Conservation (phyloP, 2,888 invertebrate species). For the Stenodera caucasica region DNA sequence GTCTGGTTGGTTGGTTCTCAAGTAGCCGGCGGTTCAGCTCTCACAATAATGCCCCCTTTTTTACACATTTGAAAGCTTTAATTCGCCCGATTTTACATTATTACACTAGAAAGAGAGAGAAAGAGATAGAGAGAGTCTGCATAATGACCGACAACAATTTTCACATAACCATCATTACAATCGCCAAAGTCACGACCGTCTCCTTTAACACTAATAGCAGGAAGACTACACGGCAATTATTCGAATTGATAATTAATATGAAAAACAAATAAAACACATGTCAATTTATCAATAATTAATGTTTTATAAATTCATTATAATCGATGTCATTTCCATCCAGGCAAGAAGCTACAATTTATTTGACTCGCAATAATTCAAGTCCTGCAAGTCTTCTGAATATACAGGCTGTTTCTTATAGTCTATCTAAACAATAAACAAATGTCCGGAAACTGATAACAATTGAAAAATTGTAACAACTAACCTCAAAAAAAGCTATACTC, state of each 20-base stretch:
- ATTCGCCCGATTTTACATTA: background rate
- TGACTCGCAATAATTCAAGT: conserved; percentile 1
- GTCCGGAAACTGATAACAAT: no score
- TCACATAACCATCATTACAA: background rate
- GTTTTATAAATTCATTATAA: no score
- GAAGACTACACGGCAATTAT: background rate
- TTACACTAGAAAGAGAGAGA: background rate
- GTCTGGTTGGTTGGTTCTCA: background rate
- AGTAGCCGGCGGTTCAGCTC: background rate
- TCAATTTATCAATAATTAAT: background rate
- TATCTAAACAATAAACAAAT: no score
- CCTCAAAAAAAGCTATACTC: no score
- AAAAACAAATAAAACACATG: background rate
- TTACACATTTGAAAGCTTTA: background rate
- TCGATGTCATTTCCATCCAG: background rate
- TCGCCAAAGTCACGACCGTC: background rate
- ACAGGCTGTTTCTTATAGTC: no score
- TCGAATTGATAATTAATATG: background rate
- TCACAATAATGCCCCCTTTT: background rate
- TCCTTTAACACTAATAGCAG: background rate
- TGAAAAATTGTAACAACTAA: no score
- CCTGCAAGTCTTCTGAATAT: background rate
- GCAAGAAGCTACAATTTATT: background rate
- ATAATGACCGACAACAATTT: conserved; percentile 1
- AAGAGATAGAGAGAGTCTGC: no score